These are phyloP conservation scores for Rotaria socialis DNA, from an alignment of 2,888 invertebrate genomes.

Conservation along the genomic window DNA sequence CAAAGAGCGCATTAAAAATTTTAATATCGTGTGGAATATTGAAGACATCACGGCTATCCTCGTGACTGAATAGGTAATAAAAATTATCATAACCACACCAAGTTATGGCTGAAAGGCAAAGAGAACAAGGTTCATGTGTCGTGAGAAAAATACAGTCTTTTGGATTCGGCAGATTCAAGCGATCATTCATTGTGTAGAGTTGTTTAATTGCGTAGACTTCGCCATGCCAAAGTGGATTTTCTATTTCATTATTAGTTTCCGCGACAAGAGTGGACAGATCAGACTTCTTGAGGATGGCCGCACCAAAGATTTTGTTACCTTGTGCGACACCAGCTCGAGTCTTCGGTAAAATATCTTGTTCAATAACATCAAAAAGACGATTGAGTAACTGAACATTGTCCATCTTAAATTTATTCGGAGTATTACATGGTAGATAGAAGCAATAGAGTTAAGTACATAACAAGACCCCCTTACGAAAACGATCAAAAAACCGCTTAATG, in stretches of 20 bases:
- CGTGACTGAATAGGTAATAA: not conserved
- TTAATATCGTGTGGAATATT: constrained; percentile 1
- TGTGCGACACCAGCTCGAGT: not conserved
- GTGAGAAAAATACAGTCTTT: constrained; percentile 8
- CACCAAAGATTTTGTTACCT: constrained; percentile 25
- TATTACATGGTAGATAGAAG: not conserved
- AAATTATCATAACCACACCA: constrained; percentile 19
- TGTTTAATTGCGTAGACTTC: constrained; percentile 6
- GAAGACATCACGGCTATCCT: not conserved
- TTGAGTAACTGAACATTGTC: not conserved
- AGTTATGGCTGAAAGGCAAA: constrained; percentile 1
- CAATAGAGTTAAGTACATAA: too few species aligned
- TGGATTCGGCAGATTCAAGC: not conserved
- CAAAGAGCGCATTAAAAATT: constrained; percentile 1
- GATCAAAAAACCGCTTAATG: too few species aligned
- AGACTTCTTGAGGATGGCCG: not conserved
- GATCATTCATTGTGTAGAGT: not conserved
- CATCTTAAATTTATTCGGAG: not conserved
- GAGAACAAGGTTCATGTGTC: not conserved
- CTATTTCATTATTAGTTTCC: not conserved
- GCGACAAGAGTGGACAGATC: not conserved
- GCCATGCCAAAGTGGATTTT: constrained; percentile 21
- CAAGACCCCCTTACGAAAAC: too few species aligned
- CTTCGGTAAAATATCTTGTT: constrained; percentile 3
- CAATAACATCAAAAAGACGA: not conserved